These are phyloP conservation scores for Rotaria socialis DNA, from an alignment of 2,888 invertebrate species.

Conservation along the genomic window DNA sequence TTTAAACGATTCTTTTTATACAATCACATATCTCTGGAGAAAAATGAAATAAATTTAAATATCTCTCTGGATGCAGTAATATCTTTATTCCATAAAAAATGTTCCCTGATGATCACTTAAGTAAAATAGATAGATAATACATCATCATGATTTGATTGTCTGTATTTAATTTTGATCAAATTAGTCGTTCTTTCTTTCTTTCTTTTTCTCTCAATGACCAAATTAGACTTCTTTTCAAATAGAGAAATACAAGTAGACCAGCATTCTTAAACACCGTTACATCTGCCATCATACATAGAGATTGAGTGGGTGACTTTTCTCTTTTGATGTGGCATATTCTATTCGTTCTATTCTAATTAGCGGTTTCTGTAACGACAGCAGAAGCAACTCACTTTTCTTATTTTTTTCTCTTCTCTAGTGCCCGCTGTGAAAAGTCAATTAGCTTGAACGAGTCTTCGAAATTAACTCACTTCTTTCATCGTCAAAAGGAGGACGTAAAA, in stretches of 20 bases:
- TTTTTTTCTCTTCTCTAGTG: neutral
- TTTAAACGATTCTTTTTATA: neutral
- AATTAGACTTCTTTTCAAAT: neutral
- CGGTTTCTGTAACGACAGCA: slow-evolving; percentile 15
- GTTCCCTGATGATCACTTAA: neutral
- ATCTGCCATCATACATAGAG: neutral
- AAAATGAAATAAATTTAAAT: neutral
- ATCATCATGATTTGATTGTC: slow-evolving; percentile 5
- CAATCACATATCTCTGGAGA: neutral
- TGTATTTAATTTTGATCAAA: neutral
- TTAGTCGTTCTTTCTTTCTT: neutral
- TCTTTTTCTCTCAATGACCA: neutral
- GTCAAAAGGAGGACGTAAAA: neutral
- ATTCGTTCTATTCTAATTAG: neutral
- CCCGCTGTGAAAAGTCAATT: slow-evolving; percentile 29
- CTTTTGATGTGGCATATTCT: neutral
- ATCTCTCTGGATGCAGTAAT: neutral
- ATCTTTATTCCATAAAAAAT: neutral
- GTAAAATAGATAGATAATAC: slow-evolving; percentile 7
- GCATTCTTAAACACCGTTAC: neutral
- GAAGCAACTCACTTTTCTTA: neutral
- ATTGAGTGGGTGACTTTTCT: neutral
- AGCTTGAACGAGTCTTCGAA: slow-evolving; percentile 14
- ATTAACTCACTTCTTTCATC: neutral
- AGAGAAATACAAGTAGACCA: neutral